Conservation (phyloP, 2,797 vertebrate species). For the Sorex maritimensis region DNA sequence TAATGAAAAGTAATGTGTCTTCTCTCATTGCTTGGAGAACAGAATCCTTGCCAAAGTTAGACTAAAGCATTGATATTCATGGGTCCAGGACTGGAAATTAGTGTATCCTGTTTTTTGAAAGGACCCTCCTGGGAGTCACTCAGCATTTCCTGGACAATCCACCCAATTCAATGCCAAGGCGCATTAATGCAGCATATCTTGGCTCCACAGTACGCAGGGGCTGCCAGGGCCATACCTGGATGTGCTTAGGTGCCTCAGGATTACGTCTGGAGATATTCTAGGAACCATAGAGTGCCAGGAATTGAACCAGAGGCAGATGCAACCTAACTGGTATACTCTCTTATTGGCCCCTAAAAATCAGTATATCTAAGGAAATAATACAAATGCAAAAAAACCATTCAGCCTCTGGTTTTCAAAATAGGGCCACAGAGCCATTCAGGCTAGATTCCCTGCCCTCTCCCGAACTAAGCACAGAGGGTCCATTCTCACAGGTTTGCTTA, state of each 20-base stretch:
- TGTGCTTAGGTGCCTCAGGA: too few species aligned
- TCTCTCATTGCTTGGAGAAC: not conserved
- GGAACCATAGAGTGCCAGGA: too few species aligned
- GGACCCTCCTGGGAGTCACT: too few species aligned
- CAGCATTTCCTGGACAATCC: too few species aligned
- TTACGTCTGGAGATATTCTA: too few species aligned
- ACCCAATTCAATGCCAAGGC: too few species aligned
- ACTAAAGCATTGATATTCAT: not conserved
- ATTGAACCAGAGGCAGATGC: too few species aligned
- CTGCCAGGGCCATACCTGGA: too few species aligned
- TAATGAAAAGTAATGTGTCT: not conserved
- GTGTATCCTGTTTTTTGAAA: not conserved
- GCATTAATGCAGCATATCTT: too few species aligned
- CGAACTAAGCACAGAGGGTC: not conserved
- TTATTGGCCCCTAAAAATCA: too few species aligned
- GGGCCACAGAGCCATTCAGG: not conserved
- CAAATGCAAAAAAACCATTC: constrained; percentile 24
- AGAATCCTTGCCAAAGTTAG: not conserved
- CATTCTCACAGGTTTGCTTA: not conserved
- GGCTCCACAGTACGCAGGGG: too few species aligned
- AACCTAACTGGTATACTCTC: too few species aligned
- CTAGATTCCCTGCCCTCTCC: constrained; percentile 3
- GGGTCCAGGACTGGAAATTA: not conserved
- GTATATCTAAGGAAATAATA: constrained; percentile 15
- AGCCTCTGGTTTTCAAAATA: constrained; percentile 14